Percentiles rank a stretch among this genome's conserved stretches.
Conservation (phyloP, 2,113 vertebrate genomes). For the Semnornis frantzii region DNA sequence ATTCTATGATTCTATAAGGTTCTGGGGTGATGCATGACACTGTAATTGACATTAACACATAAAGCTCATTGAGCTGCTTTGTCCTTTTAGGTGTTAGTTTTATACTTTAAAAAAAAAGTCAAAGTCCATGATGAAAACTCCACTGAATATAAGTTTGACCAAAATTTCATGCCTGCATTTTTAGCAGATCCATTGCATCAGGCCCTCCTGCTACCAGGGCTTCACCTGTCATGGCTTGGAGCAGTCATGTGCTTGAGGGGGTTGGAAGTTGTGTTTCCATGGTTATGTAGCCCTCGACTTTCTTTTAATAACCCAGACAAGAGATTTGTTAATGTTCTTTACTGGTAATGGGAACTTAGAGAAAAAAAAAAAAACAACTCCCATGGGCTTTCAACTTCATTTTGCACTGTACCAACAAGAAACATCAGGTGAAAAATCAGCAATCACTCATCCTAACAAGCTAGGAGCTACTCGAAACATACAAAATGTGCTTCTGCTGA, state of each 20-base stretch:
- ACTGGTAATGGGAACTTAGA: conserved; percentile 1
- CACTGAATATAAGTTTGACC: background rate
- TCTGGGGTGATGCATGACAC: background rate
- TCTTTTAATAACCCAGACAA: conserved; percentile 60
- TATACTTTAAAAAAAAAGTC: background rate
- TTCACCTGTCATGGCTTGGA: background rate
- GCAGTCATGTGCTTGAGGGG: conserved; percentile 41
- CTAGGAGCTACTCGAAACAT: background rate
- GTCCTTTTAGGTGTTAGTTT: background rate
- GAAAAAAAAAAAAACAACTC: background rate
- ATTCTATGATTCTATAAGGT: too few relatives aligned
- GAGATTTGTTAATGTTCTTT: conserved; percentile 35
- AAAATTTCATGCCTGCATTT: background rate
- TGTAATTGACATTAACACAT: background rate
- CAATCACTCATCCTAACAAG: background rate
- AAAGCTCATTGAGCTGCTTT: background rate
- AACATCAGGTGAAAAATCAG: background rate
- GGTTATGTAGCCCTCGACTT: conserved; percentile 38
- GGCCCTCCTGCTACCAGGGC: background rate
- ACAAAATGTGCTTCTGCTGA: background rate
- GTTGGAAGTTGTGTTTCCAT: conserved; percentile 56
- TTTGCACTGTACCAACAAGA: background rate
- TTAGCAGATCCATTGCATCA: background rate
- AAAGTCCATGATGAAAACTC: background rate
- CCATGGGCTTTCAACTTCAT: background rate